Percentiles rank a stretch among this genome's conserved stretches.
phyloP scores from a whole-genome alignment of 2,113 vertebrate genomes.

The Gracilinanus agilis region DNA sequence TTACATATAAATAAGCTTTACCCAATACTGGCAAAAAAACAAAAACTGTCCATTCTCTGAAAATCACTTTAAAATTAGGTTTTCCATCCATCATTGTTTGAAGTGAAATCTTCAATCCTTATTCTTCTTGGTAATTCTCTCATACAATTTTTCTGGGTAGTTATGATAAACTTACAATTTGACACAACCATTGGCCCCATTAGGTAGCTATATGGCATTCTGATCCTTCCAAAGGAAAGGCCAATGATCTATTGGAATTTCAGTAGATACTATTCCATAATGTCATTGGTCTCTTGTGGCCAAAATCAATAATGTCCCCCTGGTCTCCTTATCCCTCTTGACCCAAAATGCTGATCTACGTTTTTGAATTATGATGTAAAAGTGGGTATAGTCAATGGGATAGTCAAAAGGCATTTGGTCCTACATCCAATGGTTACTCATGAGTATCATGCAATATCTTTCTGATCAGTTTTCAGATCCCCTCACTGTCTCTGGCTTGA shows the following conservation, averaged over 20 bases:
- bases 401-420: neutral
- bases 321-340: neutral
- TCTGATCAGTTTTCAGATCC: neutral
- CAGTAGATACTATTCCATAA: neutral
- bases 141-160: neutral
- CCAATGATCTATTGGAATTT: neutral
- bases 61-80: neutral
- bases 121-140: neutral
- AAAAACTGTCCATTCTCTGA: neutral
- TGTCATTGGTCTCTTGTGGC: neutral
- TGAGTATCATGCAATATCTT: neutral
- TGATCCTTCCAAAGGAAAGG: neutral
- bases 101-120: neutral
- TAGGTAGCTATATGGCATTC: neutral
- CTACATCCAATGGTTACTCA: neutral
- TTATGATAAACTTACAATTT: neutral
- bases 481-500: neutral
- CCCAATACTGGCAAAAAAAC: neutral
- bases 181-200: neutral
- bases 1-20: neutral
- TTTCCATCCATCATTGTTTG: neutral
- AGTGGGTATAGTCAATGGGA: neutral
- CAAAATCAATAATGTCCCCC: neutral
- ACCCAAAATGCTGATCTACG: neutral
- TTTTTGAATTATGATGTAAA: fast-evolving